phyloP scores from a whole-genome alignment of 2,113 vertebrate genomes.

The Malaclemys terrapin region DNA sequence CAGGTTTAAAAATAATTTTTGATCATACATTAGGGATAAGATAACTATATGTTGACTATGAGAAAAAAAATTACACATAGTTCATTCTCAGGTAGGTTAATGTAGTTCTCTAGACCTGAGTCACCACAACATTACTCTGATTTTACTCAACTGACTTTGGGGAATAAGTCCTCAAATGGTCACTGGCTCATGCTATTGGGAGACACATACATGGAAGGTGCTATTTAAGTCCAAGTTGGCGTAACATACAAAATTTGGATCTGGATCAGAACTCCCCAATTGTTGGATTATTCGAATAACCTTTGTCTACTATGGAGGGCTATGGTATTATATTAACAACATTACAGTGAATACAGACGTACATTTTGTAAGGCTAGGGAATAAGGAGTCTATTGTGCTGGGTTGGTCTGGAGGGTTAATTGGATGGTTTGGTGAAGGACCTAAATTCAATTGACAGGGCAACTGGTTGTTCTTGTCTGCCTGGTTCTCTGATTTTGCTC shows the following conservation, averaged over 20 bases:
- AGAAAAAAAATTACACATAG: neutral
- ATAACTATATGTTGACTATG: neutral
- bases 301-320: neutral
- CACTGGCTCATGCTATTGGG: neutral
- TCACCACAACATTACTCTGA: neutral
- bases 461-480: neutral
- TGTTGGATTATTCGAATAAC: neutral
- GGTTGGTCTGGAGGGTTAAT: neutral
- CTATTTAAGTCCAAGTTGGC: neutral
- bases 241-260: neutral
- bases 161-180: neutral
- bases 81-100: neutral
- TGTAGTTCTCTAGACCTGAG: neutral
- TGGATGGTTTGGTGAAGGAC: neutral
- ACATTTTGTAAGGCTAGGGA: neutral
- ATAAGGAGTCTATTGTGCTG: no score
- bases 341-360: fast-evolving
- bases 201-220: neutral
- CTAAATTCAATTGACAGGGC: neutral
- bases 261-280: neutral
- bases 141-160: neutral
- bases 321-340: neutral
- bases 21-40: neutral
- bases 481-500: neutral
- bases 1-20: slow-evolving; percentile 27